phyloP scores from a whole-genome alignment of 2,888 invertebrate species.

The Eupsilia transversa region DNA sequence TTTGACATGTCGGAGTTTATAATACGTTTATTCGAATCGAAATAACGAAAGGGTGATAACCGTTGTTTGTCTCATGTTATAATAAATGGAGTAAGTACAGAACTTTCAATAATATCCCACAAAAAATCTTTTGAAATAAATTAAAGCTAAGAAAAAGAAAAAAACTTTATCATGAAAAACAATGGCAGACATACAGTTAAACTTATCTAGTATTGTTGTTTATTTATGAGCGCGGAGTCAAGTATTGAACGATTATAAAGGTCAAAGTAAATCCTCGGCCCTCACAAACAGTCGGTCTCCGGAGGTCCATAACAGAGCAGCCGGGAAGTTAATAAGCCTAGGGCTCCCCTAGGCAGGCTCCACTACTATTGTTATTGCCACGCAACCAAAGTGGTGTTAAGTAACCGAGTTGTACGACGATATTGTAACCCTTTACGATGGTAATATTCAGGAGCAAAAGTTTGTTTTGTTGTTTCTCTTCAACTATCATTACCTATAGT shows the following conservation, averaged over 20 bases:
- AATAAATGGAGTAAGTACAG: too few relatives aligned
- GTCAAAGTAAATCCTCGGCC: constrained; percentile 51
- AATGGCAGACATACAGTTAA: neutral
- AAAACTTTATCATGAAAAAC: neutral
- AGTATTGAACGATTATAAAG: constrained; percentile 48
- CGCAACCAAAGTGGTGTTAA: constrained; percentile 44
- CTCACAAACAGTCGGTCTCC: constrained; percentile 54
- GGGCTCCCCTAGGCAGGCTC: constrained; percentile 45
- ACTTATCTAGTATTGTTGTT: constrained; percentile 20
- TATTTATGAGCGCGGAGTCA: constrained; percentile 5
- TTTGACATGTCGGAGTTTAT: too few relatives aligned
- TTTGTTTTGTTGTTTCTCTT: neutral
- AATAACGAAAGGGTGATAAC: too few relatives aligned
- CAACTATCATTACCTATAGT: neutral
- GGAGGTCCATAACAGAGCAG: constrained; percentile 53
- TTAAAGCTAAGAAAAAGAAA: neutral
- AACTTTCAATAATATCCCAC: neutral
- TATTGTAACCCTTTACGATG: constrained; percentile 28
- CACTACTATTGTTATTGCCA: constrained; percentile 57
- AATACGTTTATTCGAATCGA: too few relatives aligned
- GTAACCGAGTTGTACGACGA: constrained; percentile 21
- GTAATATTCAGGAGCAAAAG: neutral
- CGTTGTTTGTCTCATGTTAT: too few relatives aligned
- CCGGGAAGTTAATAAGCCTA: constrained; percentile 65
- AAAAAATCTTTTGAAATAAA: neutral